phyloP scores from a whole-genome alignment of 1,140 invertebrate genomes.

The Archivesica marissinica region DNA sequence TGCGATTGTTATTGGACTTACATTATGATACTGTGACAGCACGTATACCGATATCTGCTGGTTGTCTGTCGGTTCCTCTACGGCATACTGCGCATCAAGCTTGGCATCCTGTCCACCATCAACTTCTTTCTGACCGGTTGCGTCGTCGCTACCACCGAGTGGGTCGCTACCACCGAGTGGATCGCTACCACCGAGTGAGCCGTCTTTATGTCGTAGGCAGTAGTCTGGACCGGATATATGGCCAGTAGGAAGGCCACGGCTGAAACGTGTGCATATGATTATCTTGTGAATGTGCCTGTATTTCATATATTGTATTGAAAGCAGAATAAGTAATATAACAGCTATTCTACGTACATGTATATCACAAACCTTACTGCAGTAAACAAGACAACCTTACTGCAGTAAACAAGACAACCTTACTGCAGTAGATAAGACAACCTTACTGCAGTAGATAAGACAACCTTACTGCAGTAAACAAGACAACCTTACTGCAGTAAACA shows the following conservation, averaged over 20 bases:
- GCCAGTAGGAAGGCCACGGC: constrained; percentile 60
- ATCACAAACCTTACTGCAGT: no score
- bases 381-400: no score
- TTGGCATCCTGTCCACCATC: no score
- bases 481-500: no score
- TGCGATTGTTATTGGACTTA: background rate
- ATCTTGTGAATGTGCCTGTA: background rate
- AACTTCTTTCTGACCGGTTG: background rate
- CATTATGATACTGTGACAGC: background rate
- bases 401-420: no score
- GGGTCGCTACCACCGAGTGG: background rate
- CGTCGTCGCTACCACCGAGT: background rate
- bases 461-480: no score
- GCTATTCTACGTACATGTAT: no score
- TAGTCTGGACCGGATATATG: constrained; percentile 65
- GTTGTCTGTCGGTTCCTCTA: background rate
- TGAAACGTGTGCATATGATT: constrained; percentile 15
- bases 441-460: no score
- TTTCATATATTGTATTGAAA: background rate
- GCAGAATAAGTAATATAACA: background rate
- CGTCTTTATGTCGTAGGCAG: constrained; percentile 35
- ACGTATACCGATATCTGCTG: background rate
- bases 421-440: no score
- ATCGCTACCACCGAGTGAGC: background rate
- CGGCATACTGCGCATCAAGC: background rate